Conservation (phyloP, 2,113 vertebrate species). For the Enhydra lutris region DNA sequence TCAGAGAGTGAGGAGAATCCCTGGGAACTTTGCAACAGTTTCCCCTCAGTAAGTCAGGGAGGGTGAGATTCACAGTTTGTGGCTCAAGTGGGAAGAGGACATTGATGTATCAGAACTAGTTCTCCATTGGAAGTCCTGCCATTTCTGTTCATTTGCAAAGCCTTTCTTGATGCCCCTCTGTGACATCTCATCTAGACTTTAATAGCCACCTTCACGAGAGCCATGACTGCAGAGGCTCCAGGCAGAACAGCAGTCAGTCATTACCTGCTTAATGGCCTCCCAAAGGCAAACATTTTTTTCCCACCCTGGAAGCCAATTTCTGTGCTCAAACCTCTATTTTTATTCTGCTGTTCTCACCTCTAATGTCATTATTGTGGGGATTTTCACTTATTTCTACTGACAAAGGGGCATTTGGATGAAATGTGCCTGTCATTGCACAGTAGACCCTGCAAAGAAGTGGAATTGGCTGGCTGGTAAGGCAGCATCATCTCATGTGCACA, state of each 20-base stretch:
- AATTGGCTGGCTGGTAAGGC: not conserved
- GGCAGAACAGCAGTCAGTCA: not conserved
- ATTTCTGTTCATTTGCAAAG: slow-evolving; percentile 4
- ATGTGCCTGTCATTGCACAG: not conserved
- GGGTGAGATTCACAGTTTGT: not conserved
- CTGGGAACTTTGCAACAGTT: not conserved
- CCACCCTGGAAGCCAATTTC: not conserved
- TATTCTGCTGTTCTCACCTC: not conserved
- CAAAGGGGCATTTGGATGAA: not conserved
- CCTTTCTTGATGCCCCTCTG: slow-evolving; percentile 14
- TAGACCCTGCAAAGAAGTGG: not conserved
- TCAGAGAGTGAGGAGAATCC: not conserved
- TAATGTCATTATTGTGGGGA: not conserved
- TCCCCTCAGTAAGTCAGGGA: not conserved
- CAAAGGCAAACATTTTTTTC: slow-evolving; percentile 15
- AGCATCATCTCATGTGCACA: not conserved
- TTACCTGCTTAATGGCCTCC: not conserved
- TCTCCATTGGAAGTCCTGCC: not conserved
- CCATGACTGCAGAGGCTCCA: not conserved
- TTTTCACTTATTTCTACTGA: not conserved
- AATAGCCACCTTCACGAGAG: not conserved
- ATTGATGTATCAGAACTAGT: not conserved
- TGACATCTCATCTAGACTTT: slow-evolving; percentile 42
- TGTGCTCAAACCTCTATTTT: not conserved
- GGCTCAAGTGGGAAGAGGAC: not conserved